Evolutionary conservation across 2,113 vertebrate species (phyloP).

Genomic region (Cyphotilapia sp.): DNA sequence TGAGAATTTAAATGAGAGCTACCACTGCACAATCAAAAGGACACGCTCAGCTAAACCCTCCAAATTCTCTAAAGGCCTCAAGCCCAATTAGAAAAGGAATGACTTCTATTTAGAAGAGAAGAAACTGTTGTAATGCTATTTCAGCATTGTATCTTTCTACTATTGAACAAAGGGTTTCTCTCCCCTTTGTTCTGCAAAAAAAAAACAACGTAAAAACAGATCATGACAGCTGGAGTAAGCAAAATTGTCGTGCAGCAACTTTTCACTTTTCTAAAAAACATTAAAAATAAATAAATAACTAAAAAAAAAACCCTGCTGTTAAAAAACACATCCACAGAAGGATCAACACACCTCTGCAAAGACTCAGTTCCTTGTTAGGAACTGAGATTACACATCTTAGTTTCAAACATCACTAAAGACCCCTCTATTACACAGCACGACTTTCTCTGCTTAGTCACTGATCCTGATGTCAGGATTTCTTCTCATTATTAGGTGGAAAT

Average conservation of each 20-base stretch:
- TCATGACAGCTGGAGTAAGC: not conserved
- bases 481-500: not conserved
- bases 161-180: conserved; percentile 10
- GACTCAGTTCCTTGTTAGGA: not conserved
- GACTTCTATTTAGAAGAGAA: not conserved
- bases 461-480: not conserved
- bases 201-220: not conserved
- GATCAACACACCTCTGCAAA: not conserved
- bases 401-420: not conserved
- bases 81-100: conserved; percentile 8
- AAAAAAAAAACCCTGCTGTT: not conserved
- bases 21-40: not conserved
- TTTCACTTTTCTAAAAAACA: not conserved
- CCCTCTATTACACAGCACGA: not conserved
- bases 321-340: not conserved
- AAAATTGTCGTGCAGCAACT: not conserved
- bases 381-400: not conserved
- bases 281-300: not conserved
- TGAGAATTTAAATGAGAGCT: not conserved
- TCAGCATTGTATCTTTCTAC: conserved; percentile 5
- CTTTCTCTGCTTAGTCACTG: not conserved
- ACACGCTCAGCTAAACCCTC: not conserved
- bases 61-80: not conserved
- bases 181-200: not conserved
- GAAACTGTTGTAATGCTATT: not conserved